Percentiles rank a stretch among this genome's conserved stretches.
Conservation (phyloP, 2,113 vertebrate species). For the Microcebus murinus region DNA sequence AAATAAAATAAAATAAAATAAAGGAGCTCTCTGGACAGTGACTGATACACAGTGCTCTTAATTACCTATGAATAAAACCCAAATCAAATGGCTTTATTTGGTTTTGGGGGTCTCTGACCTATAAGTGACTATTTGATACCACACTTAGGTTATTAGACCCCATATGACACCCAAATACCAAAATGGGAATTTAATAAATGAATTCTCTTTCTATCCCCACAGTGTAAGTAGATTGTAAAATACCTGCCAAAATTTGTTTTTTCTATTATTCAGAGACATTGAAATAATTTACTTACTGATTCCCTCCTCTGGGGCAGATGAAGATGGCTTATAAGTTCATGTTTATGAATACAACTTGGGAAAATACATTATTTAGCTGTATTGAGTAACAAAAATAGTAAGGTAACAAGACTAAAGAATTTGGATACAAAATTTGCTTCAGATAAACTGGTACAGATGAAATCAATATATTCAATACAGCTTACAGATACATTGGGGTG, state of each 20-base stretch:
- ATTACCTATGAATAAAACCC: neutral
- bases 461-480: neutral
- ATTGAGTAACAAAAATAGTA: neutral
- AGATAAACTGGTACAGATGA: neutral
- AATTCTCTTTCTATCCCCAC: neutral
- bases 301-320: neutral
- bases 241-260: neutral
- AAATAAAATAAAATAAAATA: slow-evolving; percentile 29
- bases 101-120: neutral
- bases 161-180: neutral
- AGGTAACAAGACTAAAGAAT: slow-evolving; percentile 22
- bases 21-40: neutral
- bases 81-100: neutral
- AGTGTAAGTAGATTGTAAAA: neutral
- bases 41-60: neutral
- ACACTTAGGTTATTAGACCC: neutral
- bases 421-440: slow-evolving; percentile 28
- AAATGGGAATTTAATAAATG: neutral
- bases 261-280: neutral
- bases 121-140: neutral
- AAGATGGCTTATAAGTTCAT: slow-evolving; percentile 32
- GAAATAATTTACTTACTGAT: slow-evolving; percentile 5
- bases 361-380: neutral
- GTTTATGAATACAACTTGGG: neutral
- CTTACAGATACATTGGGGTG: neutral